Percentiles rank a stretch among this genome's conserved stretches.
Conservation (phyloP, 2,113 vertebrate genomes). For the Mobula hypostoma region DNA sequence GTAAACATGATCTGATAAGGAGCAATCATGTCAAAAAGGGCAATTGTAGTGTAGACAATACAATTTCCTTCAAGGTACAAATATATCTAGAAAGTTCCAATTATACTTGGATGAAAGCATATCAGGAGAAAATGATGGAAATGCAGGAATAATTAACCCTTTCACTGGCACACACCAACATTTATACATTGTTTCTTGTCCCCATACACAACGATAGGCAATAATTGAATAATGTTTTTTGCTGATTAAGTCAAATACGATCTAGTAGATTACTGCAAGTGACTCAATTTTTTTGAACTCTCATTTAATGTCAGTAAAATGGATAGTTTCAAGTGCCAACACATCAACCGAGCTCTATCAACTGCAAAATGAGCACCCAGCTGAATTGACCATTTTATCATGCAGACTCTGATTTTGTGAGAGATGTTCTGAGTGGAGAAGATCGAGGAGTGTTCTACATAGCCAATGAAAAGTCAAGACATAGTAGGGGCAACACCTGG, state of each 20-base stretch:
- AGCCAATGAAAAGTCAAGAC: too few species aligned
- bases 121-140: conserved; percentile 28
- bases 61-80: neutral
- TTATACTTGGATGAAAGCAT: conserved; percentile 23
- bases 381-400: neutral
- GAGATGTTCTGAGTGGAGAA: neutral
- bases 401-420: neutral
- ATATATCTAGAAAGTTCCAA: neutral
- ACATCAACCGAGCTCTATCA: too few species aligned
- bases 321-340: neutral
- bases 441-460: too few species aligned
- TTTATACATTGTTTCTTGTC: neutral
- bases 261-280: neutral
- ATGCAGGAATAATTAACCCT: conserved; percentile 36
- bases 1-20: conserved; percentile 1
- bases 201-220: neutral
- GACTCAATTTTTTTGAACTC: neutral
- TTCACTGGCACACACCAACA: conserved; percentile 34
- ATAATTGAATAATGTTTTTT: conserved; percentile 5
- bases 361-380: neutral
- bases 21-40: neutral
- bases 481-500: too few species aligned
- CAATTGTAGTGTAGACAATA: neutral
- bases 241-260: neutral
- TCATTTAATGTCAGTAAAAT: neutral